Base-by-base conservation (phyloP, 1,140 invertebrate species). In the Drosophila trapezifrons region DNA sequence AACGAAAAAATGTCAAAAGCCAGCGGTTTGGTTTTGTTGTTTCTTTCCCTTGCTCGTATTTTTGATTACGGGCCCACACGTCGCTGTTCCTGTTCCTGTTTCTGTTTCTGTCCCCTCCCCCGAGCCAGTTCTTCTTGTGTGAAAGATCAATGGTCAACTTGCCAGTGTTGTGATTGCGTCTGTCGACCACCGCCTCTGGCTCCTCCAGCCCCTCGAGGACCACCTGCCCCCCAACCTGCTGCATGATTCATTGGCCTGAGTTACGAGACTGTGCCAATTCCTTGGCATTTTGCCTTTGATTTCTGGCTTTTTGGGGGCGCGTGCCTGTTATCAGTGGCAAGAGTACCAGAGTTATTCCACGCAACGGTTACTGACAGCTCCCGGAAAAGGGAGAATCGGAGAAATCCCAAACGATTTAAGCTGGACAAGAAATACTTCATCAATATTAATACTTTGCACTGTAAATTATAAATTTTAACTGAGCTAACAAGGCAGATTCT, bases 131-230 rank as follows among this genome's bases (percentile, higher is more conserved):
- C 63, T 59, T 78, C 35, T 70, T 75, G 59, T 74, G 62, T 54
- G 42, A 83, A 83, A 87, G 83, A 89, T 87, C 83, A 87, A 83
- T 87, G 83, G 83, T 87, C 83, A 87, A 79, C 76, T 70, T 72
- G 64, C 49, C 76, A 73, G 52, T 66, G 56, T 63, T 83, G 71
- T 79, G 83, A 89, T 87, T 87, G 84, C 83, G 76, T 78, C 74
- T 77, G 75, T 77, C 73, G 63, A 52, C 56, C 64, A 12, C 46
- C 29, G 42, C 47, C 27, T 56, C 27, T 2, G 20, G 13, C 46
- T 27, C 27, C 15, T 8, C 20, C n/a, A 1, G 8, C 22, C 20
- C 10, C 38, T 10, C 35, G 25, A 17, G 20, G 32, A 29, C 55
- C 45, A 55, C 51, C 51, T 54, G 51, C 32, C 40, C 32, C 32